phyloP scores from a whole-genome alignment of 2,888 invertebrate genomes.

The Trichogramma dendrolimi region DNA sequence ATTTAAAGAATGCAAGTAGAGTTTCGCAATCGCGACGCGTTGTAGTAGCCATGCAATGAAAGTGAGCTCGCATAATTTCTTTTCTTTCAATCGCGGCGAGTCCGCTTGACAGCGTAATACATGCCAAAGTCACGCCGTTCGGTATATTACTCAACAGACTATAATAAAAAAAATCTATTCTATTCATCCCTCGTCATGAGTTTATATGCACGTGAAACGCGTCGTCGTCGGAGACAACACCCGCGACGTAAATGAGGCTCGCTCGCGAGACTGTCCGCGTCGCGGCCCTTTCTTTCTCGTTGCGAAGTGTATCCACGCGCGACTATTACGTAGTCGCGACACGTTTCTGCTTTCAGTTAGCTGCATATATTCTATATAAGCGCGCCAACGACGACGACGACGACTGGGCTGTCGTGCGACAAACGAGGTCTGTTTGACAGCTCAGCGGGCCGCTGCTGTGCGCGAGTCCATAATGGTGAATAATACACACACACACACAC shows the following conservation, averaged over 20 bases:
- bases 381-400: slow-evolving; percentile 4
- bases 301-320: neutral
- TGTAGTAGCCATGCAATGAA: too few relatives aligned
- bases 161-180: slow-evolving; percentile 11
- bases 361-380: too few relatives aligned
- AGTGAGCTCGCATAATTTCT: too few relatives aligned
- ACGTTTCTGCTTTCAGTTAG: slow-evolving; percentile 8
- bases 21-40: too few relatives aligned
- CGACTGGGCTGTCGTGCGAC: slow-evolving; percentile 3
- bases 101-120: too few relatives aligned
- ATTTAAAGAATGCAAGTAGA: too few relatives aligned
- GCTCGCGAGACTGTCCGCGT: neutral
- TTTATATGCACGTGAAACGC: neutral
- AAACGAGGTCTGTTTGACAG: neutral
- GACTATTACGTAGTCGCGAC: slow-evolving; percentile 19
- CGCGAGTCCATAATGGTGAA: too few relatives aligned
- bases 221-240: neutral
- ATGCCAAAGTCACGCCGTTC: too few relatives aligned
- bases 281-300: neutral
- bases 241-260: neutral
- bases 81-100: too few relatives aligned
- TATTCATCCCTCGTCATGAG: slow-evolving; percentile 23
- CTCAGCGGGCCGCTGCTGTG: too few relatives aligned
- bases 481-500: too few relatives aligned
- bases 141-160: too few relatives aligned